Percentiles rank a stretch among this genome's conserved stretches.
Conservation (phyloP, 2,797 vertebrate genomes). For the Serranus cabrilla region DNA sequence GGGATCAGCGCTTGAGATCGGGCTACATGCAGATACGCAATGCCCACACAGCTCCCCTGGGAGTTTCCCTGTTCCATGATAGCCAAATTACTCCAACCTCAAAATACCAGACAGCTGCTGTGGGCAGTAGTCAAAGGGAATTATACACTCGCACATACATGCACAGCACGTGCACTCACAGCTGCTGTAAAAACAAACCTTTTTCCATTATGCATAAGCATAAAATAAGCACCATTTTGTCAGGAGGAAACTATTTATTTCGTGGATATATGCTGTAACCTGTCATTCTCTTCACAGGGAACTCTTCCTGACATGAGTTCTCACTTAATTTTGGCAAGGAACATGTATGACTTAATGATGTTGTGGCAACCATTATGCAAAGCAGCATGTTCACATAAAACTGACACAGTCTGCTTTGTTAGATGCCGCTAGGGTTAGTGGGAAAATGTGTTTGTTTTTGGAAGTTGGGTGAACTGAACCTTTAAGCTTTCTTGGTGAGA, state of each 20-base stretch:
- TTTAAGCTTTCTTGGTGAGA: neutral
- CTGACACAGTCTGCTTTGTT: neutral
- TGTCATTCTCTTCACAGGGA: constrained; percentile 10
- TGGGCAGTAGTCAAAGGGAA: constrained; percentile 53
- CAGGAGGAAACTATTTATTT: constrained; percentile 61
- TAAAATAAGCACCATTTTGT: constrained; percentile 53
- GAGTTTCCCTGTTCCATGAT: constrained; percentile 77
- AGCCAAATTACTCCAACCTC: constrained; percentile 78
- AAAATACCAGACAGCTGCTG: constrained; percentile 83
- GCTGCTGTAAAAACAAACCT: constrained; percentile 59
- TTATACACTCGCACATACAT: constrained; percentile 38
- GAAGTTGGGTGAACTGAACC: neutral
- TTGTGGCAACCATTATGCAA: constrained; percentile 3
- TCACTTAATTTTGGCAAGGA: constrained; percentile 6
- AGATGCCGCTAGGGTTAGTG: neutral
- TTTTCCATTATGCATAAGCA: constrained; percentile 55
- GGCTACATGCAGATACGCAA: constrained; percentile 51
- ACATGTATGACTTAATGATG: constrained; percentile 11
- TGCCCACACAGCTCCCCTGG: constrained; percentile 63
- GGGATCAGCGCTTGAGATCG: constrained; percentile 52
- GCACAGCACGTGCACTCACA: constrained; percentile 38
- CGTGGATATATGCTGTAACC: constrained; percentile 18
- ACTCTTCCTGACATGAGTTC: constrained; percentile 2
- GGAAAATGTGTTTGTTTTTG: neutral
- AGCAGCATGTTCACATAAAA: constrained; percentile 9